A percentile compares a stretch with the other conserved stretches of the same genome.
phyloP scores from a whole-genome alignment of 2,888 invertebrate species.

The Erebia ligea region DNA sequence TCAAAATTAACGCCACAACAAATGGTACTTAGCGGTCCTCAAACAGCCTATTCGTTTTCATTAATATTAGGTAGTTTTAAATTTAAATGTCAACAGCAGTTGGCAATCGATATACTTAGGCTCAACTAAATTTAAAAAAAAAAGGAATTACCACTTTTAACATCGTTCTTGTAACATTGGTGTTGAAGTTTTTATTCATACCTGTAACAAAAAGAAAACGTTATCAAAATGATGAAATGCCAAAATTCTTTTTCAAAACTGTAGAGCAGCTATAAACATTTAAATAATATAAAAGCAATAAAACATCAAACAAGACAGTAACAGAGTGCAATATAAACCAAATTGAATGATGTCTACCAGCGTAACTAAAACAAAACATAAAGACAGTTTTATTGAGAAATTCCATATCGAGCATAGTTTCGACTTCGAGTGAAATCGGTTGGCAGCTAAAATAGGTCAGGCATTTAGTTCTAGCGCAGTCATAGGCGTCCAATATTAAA shows the following conservation, averaged over 20 bases:
- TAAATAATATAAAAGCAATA: background rate
- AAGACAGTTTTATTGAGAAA: slow-evolving; percentile 14
- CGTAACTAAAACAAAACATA: slow-evolving; percentile 6
- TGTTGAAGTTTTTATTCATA: background rate
- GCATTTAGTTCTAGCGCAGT: slow-evolving; percentile 9
- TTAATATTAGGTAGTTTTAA: background rate
- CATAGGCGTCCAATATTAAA: background rate
- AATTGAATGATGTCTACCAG: slow-evolving; percentile 15
- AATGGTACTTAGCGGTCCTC: too few species aligned
- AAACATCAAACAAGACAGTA: slow-evolving; percentile 2
- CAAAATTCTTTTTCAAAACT: background rate
- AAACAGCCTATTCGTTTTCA: too few species aligned
- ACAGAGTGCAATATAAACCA: slow-evolving; percentile 7
- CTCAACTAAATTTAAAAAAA: too few species aligned
- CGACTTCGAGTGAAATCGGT: slow-evolving; percentile 17
- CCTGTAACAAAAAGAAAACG: slow-evolving; percentile 2
- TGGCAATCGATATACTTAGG: too few species aligned
- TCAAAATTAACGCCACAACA: too few species aligned
- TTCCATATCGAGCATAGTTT: slow-evolving; percentile 18
- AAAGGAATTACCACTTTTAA: too few species aligned
- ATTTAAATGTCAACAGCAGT: background rate
- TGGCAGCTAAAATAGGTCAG: slow-evolving; percentile 23
- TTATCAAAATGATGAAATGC: background rate
- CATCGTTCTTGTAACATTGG: background rate
- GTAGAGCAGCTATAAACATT: background rate